A percentile compares a stretch with the other conserved stretches of the same genome.
These are phyloP conservation scores for Scaptomyza graminum DNA, from an alignment of 1,140 invertebrate genomes.

Conservation along the genomic window DNA sequence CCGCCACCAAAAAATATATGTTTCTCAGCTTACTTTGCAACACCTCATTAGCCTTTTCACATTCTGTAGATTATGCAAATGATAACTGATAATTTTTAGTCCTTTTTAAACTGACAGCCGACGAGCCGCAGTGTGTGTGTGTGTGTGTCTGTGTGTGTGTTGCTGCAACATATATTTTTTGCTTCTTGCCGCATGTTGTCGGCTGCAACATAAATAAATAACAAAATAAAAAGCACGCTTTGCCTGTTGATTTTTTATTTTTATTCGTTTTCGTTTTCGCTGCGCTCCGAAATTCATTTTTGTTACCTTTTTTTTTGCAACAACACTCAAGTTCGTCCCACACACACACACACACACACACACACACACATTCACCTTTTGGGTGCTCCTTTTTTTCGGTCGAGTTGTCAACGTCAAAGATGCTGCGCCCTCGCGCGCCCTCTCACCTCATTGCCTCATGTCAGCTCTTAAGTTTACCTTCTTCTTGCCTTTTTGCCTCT, in stretches of 20 bases:
- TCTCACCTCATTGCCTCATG: slow-evolving; percentile 53
- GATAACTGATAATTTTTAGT: not conserved
- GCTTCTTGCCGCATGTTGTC: not conserved
- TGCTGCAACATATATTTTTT: too few relatives aligned
- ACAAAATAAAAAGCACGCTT: too few relatives aligned
- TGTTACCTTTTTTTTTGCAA: slow-evolving; percentile 47
- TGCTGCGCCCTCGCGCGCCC: slow-evolving; percentile 77
- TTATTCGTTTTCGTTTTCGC: too few relatives aligned
- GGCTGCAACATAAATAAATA: too few relatives aligned
- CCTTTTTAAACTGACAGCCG: slow-evolving; percentile 18
- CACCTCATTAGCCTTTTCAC: slow-evolving; percentile 19
- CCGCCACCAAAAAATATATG: too few relatives aligned
- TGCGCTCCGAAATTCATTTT: too few relatives aligned
- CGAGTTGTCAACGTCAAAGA: slow-evolving; percentile 68
- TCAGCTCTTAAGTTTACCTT: slow-evolving; percentile 25
- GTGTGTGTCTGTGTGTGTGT: too few relatives aligned
- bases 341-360: slow-evolving; percentile 52
- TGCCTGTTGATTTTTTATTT: slow-evolving; percentile 12
- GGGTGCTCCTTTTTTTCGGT: slow-evolving; percentile 45
- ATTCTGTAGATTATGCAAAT: slow-evolving; percentile 25
- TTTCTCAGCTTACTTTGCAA: not conserved
- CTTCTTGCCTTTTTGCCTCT: not conserved
- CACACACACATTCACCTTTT: slow-evolving; percentile 48
- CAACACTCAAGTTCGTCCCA: slow-evolving; percentile 70
- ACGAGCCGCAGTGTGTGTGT: not conserved